Percentiles rank a stretch among this genome's conserved stretches.
Evolutionary conservation across 2,797 vertebrate species (phyloP).

Genomic region (Apodemus agrarius): DNA sequence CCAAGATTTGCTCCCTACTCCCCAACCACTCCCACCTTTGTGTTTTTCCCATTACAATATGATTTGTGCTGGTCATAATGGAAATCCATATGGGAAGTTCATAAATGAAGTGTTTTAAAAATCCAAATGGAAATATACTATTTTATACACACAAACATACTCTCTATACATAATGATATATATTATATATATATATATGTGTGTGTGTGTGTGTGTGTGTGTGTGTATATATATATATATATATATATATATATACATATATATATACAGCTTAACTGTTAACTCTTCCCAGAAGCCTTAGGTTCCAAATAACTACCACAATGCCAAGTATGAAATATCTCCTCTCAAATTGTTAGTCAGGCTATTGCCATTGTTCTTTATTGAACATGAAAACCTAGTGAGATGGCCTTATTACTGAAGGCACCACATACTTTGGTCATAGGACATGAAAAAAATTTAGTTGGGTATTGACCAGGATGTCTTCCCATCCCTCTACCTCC

Average conservation of each 20-base stretch:
- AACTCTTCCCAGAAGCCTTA: neutral
- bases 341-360: neutral
- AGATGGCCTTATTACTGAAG: neutral
- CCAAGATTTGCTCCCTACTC: neutral
- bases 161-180: no score
- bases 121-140: neutral
- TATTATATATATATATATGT: no score
- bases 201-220: no score
- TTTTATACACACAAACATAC: neutral
- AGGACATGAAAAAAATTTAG: neutral
- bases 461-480: neutral
- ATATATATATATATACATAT: no score
- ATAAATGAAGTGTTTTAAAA: neutral
- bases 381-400: neutral
- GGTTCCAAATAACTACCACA: neutral
- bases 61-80: neutral
- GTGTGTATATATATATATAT: no score
- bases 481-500: neutral
- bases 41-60: neutral
- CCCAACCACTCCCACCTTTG: neutral
- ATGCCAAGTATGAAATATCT: neutral
- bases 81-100: neutral
- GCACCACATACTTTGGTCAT: neutral
- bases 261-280: neutral
- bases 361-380: neutral